phyloP scores from a whole-genome alignment of 2,888 invertebrate species.

The Drosophila antonietae region DNA sequence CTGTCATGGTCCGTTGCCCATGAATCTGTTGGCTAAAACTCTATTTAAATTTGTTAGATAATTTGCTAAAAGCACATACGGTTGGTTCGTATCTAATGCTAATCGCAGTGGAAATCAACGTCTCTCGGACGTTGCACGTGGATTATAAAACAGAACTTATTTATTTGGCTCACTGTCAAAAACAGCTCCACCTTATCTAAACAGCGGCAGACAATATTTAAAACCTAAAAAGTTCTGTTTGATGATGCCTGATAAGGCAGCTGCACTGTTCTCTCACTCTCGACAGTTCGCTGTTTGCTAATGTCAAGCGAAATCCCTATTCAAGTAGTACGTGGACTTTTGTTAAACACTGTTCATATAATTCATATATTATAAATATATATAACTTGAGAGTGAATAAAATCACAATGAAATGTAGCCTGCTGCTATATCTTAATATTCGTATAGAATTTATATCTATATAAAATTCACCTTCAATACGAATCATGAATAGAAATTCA shows the following conservation, averaged over 20 bases:
- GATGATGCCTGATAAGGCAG: slow-evolving; percentile 42
- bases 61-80: slow-evolving; percentile 27
- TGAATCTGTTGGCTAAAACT: slow-evolving; percentile 5
- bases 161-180: slow-evolving; percentile 36
- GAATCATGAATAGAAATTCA: background rate
- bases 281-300: slow-evolving; percentile 43
- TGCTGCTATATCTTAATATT: background rate
- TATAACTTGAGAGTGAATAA: background rate
- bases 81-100: slow-evolving; percentile 27
- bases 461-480: background rate
- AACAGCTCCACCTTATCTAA: slow-evolving; percentile 35
- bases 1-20: slow-evolving; percentile 48
- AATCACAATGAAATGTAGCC: background rate
- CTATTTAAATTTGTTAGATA: slow-evolving; percentile 15
- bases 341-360: slow-evolving; percentile 20
- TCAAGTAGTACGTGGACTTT: slow-evolving; percentile 25
- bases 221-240: slow-evolving; percentile 31
- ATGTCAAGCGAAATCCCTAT: slow-evolving; percentile 41
- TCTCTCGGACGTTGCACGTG: slow-evolving; percentile 19
- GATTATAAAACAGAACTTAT: slow-evolving; percentile 44
- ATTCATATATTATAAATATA: background rate
- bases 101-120: slow-evolving; percentile 15
- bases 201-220: slow-evolving; percentile 20
- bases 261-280: background rate
- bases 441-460: background rate